Evolutionary conservation across 1,140 invertebrate genomes (phyloP).

Genomic region (Sogatella furcifera): DNA sequence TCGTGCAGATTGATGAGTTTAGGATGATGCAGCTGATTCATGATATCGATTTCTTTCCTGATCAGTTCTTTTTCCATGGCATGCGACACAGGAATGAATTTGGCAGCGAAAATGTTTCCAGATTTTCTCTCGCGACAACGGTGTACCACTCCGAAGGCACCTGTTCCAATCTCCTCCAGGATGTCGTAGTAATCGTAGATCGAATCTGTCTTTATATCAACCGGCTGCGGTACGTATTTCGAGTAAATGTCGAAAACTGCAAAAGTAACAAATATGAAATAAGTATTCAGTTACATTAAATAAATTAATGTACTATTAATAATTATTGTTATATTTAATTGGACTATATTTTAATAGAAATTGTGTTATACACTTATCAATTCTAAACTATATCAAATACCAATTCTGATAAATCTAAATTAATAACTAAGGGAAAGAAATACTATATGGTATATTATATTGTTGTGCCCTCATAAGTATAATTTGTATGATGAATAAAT

Average conservation of each 20-base stretch:
- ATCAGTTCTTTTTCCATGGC: constrained; percentile 94
- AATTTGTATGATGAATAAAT: too few species aligned
- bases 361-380: too few species aligned
- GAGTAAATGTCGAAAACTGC: constrained; percentile 92
- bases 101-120: constrained; percentile 95
- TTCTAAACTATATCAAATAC: too few species aligned
- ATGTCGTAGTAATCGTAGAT: constrained; percentile 99
- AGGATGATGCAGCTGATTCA: constrained; percentile 96
- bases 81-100: constrained; percentile 95
- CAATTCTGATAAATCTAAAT: too few species aligned
- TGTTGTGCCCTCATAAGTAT: too few species aligned
- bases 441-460: too few species aligned
- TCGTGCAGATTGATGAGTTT: constrained; percentile 97
- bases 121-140: constrained; percentile 91
- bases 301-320: too few species aligned
- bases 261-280: constrained; percentile 17
- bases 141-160: constrained; percentile 98
- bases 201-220: constrained; percentile 87
- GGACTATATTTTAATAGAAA: too few species aligned
- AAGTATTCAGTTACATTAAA: too few species aligned
- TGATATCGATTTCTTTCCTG: constrained; percentile 96
- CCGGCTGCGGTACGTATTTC: constrained; percentile 91
- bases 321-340: too few species aligned
- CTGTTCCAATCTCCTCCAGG: constrained; percentile 96
- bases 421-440: too few species aligned